A percentile compares a stretch with the other conserved stretches of the same genome.
phyloP scores from a whole-genome alignment of 2,113 vertebrate genomes.

The Rynchops niger region DNA sequence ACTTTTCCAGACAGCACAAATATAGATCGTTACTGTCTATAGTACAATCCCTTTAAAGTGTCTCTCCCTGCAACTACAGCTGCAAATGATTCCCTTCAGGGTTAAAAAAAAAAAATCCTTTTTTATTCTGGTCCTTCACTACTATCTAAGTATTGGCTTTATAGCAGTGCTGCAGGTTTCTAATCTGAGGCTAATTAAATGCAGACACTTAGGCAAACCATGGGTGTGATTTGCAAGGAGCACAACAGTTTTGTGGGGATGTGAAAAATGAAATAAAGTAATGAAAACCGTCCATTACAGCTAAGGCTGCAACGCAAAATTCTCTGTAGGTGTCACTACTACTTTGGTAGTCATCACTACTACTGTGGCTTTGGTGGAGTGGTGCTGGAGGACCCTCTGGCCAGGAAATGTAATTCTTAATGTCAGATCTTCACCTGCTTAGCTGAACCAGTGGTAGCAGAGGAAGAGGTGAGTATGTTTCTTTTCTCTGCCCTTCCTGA shows the following conservation, averaged over 20 bases:
- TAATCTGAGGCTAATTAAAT: constrained; percentile 48
- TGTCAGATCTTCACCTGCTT: background rate
- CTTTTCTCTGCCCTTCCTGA: background rate
- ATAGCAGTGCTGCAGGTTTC: background rate
- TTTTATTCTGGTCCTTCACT: background rate
- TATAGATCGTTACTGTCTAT: background rate
- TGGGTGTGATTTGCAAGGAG: background rate
- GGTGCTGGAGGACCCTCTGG: fast-evolving
- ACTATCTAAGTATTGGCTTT: constrained; percentile 28
- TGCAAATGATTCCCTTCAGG: background rate
- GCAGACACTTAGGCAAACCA: background rate
- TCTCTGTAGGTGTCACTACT: background rate
- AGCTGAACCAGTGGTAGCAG: background rate
- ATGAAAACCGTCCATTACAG: background rate
- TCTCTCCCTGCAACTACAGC: background rate
- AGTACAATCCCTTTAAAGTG: background rate
- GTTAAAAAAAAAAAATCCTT: background rate
- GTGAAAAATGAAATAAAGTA: background rate
- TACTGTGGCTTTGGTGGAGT: background rate
- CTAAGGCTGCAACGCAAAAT: background rate
- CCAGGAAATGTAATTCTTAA: background rate
- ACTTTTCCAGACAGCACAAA: background rate
- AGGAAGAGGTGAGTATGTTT: background rate
- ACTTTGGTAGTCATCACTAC: background rate
- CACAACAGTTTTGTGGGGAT: background rate